Percentiles rank a stretch among this genome's conserved stretches.
These are phyloP conservation scores for Aphidius colemani DNA, from an alignment of 2,888 invertebrate species.

Conservation along the genomic window DNA sequence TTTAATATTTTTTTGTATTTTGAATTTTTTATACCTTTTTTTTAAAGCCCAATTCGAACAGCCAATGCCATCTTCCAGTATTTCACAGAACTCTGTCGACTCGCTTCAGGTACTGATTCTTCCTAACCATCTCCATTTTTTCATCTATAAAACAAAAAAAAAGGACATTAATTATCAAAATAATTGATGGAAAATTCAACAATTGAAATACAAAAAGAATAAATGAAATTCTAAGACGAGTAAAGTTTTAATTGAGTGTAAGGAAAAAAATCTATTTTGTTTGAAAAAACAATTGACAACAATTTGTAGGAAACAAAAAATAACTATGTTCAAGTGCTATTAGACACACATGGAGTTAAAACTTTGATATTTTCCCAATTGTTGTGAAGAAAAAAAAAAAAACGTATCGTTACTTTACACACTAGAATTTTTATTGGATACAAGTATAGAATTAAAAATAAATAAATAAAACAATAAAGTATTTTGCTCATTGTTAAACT, in stretches of 20 bases:
- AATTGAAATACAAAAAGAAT: background rate
- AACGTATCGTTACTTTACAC: slow-evolving; percentile 25
- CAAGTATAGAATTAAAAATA: slow-evolving; percentile 5
- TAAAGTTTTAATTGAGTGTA: slow-evolving; percentile 6
- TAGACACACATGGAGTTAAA: slow-evolving; percentile 35
- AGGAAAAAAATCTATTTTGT: background rate
- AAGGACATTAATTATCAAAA: too few relatives aligned
- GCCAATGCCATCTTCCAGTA: slow-evolving; percentile 40
- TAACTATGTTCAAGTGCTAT: slow-evolving; percentile 4
- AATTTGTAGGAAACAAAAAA: too few relatives aligned
- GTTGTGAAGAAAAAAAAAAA: slow-evolving; percentile 24
- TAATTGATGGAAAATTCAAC: too few relatives aligned
- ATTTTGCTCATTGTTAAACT: slow-evolving; percentile 22
- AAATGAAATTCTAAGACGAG: slow-evolving; percentile 10
- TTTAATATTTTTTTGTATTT: slow-evolving; percentile 3
- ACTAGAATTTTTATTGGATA: slow-evolving; percentile 18
- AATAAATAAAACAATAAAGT: slow-evolving; percentile 20
- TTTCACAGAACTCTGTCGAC: background rate
- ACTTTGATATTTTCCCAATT: slow-evolving; percentile 42
- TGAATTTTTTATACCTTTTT: background rate
- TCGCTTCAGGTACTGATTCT: background rate
- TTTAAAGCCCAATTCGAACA: slow-evolving; percentile 23
- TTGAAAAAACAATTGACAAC: too few relatives aligned
- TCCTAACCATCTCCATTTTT: slow-evolving; percentile 6
- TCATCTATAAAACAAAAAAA: too few relatives aligned